A percentile compares a stretch with the other conserved stretches of the same genome.
These are phyloP conservation scores for Panurus biarmicus DNA, from an alignment of 2,113 vertebrate species.

Conservation along the genomic window DNA sequence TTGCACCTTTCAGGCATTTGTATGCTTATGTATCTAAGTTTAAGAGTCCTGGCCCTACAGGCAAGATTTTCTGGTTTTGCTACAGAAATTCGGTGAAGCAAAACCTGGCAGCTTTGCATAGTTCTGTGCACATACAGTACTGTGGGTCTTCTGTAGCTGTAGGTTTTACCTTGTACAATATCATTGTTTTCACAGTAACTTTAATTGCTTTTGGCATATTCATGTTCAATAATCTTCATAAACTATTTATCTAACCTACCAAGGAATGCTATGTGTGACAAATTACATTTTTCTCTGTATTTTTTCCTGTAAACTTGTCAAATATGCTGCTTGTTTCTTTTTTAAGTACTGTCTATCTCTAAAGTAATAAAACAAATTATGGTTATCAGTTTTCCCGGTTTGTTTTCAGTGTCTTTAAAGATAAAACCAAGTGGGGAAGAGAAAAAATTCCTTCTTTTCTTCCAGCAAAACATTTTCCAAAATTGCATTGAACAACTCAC, in stretches of 20 bases:
- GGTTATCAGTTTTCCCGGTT: neutral
- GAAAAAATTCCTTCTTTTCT: neutral
- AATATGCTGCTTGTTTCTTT: neutral
- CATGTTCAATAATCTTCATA: neutral
- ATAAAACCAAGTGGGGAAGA: neutral
- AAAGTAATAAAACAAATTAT: neutral
- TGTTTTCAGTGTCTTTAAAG: neutral
- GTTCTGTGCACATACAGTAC: neutral
- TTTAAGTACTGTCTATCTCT: neutral
- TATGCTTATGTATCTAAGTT: neutral
- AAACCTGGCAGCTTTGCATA: slow-evolving; percentile 41
- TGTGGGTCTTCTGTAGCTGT: neutral
- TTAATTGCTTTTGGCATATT: slow-evolving; percentile 23
- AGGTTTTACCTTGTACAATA: neutral
- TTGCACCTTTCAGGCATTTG: slow-evolving; percentile 1
- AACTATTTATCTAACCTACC: slow-evolving; percentile 21
- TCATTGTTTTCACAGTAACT: neutral
- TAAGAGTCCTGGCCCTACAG: slow-evolving; percentile 13
- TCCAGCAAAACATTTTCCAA: neutral
- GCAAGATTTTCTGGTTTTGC: slow-evolving; percentile 54
- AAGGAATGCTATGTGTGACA: neutral
- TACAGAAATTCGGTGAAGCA: slow-evolving; percentile 49
- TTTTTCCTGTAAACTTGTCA: neutral
- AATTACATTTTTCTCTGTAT: neutral
- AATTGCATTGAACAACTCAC: neutral